Evolutionary conservation across 1,140 invertebrate genomes (phyloP).

Genomic region (Spodoptera frugiperda): DNA sequence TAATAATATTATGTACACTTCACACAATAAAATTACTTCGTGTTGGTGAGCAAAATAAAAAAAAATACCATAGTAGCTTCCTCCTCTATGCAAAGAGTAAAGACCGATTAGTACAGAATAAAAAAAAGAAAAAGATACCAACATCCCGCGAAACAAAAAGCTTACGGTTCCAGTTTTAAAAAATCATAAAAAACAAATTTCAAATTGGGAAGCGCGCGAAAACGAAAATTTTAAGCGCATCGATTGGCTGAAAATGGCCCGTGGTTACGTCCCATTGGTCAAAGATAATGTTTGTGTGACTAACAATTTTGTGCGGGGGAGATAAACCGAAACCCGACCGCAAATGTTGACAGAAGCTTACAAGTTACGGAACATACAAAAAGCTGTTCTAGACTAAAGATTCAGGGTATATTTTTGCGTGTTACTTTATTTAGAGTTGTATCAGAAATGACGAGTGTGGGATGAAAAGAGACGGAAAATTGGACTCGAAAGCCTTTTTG

Average conservation of each 20-base stretch:
- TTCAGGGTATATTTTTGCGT: constrained; percentile 49
- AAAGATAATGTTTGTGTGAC: constrained; percentile 83
- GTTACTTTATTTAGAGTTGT: constrained; percentile 11
- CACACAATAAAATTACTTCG: too few relatives aligned
- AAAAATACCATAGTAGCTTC: neutral
- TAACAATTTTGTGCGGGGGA: constrained; percentile 80
- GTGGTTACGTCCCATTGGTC: constrained; percentile 80
- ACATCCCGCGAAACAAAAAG: constrained; percentile 52
- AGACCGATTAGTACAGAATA: constrained; percentile 1
- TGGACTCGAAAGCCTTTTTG: constrained; percentile 57
- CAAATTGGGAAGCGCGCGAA: constrained; percentile 68
- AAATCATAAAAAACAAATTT: constrained; percentile 69
- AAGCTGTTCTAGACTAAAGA: constrained; percentile 38
- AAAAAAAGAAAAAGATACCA: constrained; percentile 53
- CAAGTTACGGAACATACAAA: constrained; percentile 43
- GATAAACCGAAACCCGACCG: constrained; percentile 79
- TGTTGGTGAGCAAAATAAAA: too few relatives aligned
- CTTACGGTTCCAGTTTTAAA: constrained; percentile 60
- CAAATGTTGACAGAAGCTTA: constrained; percentile 80
- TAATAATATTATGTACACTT: too few relatives aligned
- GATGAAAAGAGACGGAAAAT: constrained; percentile 67
- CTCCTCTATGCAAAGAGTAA: neutral
- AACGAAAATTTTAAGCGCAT: constrained; percentile 67
- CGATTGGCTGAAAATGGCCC: constrained; percentile 80
- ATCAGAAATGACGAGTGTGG: constrained; percentile 51